Base-by-base conservation (phyloP, 2,888 invertebrate species). In the Cosmia trapezina region DNA sequence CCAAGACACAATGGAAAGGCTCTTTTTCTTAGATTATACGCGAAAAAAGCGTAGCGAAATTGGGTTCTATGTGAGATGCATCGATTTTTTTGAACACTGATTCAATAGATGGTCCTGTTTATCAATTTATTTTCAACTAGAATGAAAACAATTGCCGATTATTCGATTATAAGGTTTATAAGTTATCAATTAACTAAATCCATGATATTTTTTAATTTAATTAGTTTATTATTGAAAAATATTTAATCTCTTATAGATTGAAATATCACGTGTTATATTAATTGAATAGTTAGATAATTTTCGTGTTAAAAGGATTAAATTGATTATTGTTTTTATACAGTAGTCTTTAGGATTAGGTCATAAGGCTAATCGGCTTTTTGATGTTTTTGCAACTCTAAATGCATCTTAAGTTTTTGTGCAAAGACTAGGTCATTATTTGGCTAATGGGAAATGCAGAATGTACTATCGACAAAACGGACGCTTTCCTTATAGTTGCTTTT, bases 31-130 rank as follows among this genome's bases (percentile, higher is more conserved):
- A 80, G 63, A 86, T 81, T 86, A 86, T 87, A 84, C 87, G 89
- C 88, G 89, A 90, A 92, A 93, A 92, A 92, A 94, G 92, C 93
- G 93, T 93, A 80, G 87, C 92, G 84, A 93, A 94, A 84, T 83
- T 71, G 70, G 62, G 70, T 83, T 88, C 89, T 76, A 91, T 89
- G 90, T 90, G 89, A 89, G 89, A 73, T 89, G 85, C 87, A 88
- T 89, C 89, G 87, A 87, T 86, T 91, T 88, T 91, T 90, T 85
- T 83, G 45, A 43, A 12, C 6, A 47, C 77, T 89, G 89, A 88
- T 90, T 86, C 88, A 90, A 90, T 86, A 64, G 77, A 63, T 64
- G 72, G 28, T 22, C 45, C 54, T 49, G 11, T 53, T 22, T 64
- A 72, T 69, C 60, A 63, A 73, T 73, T 53, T 54, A 37, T 64